Evolutionary conservation across 2,888 invertebrate species (phyloP).

Genomic region (Parnassius mnemosyne): DNA sequence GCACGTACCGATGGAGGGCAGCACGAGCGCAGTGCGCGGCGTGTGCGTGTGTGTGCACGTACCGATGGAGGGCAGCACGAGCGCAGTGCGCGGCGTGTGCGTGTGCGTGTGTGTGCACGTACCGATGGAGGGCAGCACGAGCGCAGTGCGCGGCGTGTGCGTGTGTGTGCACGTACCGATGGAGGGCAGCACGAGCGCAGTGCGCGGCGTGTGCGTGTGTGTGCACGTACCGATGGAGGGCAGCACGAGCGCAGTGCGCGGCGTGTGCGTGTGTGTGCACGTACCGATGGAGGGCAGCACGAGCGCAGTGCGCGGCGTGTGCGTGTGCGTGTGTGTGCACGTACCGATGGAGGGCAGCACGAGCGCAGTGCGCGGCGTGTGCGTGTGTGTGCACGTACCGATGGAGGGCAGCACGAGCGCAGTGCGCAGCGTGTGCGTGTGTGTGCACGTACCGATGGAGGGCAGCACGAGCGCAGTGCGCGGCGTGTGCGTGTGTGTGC

Average conservation of each 20-base stretch:
- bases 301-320: too few species aligned
- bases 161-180: constrained; percentile 42
- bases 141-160: too few species aligned
- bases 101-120: background rate
- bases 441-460: constrained; percentile 46
- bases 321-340: background rate
- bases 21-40: too few species aligned
- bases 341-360: constrained; percentile 61
- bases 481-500: background rate
- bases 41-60: background rate
- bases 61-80: constrained; percentile 65
- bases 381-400: constrained; percentile 36
- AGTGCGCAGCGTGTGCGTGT: background rate
- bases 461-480: too few species aligned
- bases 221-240: constrained; percentile 52
- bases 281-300: constrained; percentile 61
- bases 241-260: too few species aligned
- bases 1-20: constrained; percentile 54
- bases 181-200: too few species aligned
- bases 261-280: background rate
- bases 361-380: too few species aligned
- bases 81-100: too few species aligned
- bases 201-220: background rate
- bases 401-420: too few species aligned
- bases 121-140: constrained; percentile 65